Evolutionary conservation across 2,113 vertebrate genomes (phyloP), one percentile per base, ranked within the genome.

Genomic region (Cyprinodon brontotheroides): DNA sequence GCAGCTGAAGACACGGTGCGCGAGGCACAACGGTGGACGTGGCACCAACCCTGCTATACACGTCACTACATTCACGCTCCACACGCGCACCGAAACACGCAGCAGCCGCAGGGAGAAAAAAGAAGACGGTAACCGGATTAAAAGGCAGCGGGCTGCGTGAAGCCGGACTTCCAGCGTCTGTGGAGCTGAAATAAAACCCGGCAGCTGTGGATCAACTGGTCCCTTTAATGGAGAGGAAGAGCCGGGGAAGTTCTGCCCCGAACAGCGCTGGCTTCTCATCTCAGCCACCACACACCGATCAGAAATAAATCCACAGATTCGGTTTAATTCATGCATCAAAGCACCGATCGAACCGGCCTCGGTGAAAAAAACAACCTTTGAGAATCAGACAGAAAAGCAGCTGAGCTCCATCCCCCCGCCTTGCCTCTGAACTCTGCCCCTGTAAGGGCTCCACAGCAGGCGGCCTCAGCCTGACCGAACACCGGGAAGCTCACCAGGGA

Each of bases 401-500:
- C 50, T 47, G 1, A 40, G 2, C 17, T 15, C 13, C 70, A 3
- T 43, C 9, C 68, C 60, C 9, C 15, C 38, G 59, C 15, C 4
- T 70, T 65, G 11, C 36, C 59, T 40, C 4, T 29, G 29, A 29
- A 29, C 29, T 29, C 29, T 29, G 29, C 29, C 29, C 29, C 29
- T 29, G 29, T 29, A 29, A 29, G 29, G 29, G 29, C 29, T 29
- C 29, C 29, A 29, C 29, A 29, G 29, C 29, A 29, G 29, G 29
- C 29, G 29, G 29, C 29, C 29, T 29, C 29, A 29, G 29, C 29
- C 53, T 47, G 53, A 13, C 61, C 17, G n/a, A 61, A 47, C 53
- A 61, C 40, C 37, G 72, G 20, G 61, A 74, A n/a, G 48, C 93
- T 91, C 87, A 95, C 94, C 94, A 87, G 90, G 91, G 92, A 89